Evolutionary conservation across 1,140 invertebrate species (phyloP).

Genomic region (Eufriesea mexicana): DNA sequence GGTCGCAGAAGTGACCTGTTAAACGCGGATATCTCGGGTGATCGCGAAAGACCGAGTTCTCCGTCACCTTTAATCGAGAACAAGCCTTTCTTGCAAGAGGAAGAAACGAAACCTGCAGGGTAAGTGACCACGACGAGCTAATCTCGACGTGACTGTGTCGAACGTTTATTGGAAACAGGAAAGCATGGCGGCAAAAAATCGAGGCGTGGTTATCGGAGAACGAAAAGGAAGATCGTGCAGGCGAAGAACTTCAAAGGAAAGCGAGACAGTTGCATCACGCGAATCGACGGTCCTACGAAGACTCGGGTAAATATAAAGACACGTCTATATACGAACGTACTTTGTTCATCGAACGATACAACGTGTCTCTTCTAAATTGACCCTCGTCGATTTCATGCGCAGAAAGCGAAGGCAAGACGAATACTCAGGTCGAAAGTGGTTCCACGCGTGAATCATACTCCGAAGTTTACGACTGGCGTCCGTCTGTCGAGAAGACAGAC

Average conservation of each 20-base stretch:
- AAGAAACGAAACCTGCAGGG: constrained; percentile 80
- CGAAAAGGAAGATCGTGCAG: constrained; percentile 90
- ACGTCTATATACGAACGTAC: neutral
- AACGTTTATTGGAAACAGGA: constrained; percentile 60
- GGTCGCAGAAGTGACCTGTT: constrained; percentile 85
- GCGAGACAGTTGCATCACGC: constrained; percentile 84
- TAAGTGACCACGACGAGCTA: constrained; percentile 52
- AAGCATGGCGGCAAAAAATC: constrained; percentile 92
- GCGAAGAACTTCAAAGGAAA: constrained; percentile 85
- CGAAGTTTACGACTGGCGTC: constrained; percentile 90
- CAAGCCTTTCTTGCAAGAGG: constrained; percentile 80
- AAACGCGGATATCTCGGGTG: constrained; percentile 86
- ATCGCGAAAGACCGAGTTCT: constrained; percentile 89
- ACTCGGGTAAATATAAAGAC: constrained; percentile 85
- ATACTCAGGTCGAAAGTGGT: constrained; percentile 87
- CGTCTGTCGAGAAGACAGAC: constrained; percentile 91
- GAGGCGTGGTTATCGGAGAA: constrained; percentile 95
- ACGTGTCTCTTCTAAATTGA: neutral
- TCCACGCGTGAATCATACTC: constrained; percentile 82
- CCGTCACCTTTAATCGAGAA: constrained; percentile 85
- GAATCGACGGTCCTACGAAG: constrained; percentile 90
- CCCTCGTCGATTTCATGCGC: neutral
- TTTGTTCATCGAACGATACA: neutral
- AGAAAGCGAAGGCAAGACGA: constrained; percentile 89
- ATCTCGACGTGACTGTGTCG: neutral